Evolutionary conservation across 1,140 invertebrate genomes (phyloP).

Genomic region (Pseudomyrmex flavicornis): DNA sequence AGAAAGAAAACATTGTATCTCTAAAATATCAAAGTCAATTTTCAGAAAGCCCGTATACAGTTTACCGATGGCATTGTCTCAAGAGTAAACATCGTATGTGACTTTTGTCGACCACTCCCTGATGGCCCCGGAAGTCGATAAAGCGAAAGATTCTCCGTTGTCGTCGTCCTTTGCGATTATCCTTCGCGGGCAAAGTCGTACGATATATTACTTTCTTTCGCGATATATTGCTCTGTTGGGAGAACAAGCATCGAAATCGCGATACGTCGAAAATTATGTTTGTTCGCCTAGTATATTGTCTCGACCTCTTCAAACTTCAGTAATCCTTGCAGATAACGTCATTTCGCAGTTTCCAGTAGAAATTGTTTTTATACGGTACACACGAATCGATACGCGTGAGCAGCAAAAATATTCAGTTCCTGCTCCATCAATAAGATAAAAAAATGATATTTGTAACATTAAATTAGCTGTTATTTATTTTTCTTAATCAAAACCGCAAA

Average conservation of each 20-base stretch:
- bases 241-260: conserved; percentile 62
- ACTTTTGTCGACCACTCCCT: conserved; percentile 29
- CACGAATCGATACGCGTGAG: not conserved
- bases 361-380: conserved; percentile 11
- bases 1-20: too few relatives aligned
- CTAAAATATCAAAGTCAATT: conserved; percentile 5
- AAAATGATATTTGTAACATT: too few relatives aligned
- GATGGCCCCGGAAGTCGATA: conserved; percentile 21
- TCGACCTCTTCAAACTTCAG: conserved; percentile 15
- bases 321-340: conserved; percentile 26
- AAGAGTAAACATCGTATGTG: conserved; percentile 33
- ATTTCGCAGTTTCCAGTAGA: conserved; percentile 27
- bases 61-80: conserved; percentile 6
- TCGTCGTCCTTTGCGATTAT: conserved; percentile 43
- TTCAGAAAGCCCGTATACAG: not conserved
- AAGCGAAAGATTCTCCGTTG: conserved; percentile 29
- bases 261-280: conserved; percentile 63
- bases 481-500: too few relatives aligned
- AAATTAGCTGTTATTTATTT: too few relatives aligned
- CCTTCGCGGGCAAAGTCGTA: conserved; percentile 54
- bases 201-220: conserved; percentile 58
- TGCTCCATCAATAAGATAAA: too few relatives aligned
- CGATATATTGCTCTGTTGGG: conserved; percentile 58
- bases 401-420: conserved; percentile 14
- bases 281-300: conserved; percentile 44